These are phyloP conservation scores for Chironomus striatipennis DNA, from an alignment of 1,140 invertebrate genomes.

Conservation along the genomic window DNA sequence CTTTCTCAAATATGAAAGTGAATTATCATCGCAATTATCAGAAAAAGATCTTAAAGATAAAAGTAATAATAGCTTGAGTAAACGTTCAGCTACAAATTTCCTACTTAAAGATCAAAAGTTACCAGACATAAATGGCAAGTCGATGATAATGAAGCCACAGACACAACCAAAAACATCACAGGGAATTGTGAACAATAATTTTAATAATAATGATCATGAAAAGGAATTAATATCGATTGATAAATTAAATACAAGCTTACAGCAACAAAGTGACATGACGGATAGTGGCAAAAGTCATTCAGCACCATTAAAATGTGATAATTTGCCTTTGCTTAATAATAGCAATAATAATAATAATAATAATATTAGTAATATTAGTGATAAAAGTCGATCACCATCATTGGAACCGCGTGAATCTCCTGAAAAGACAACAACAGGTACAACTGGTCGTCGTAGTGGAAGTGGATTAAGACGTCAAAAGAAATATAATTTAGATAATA, in stretches of 20 bases:
- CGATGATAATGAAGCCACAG: background rate
- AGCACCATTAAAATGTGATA: constrained; percentile 33
- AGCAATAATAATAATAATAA: constrained; percentile 24
- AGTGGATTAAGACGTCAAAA: constrained; percentile 1
- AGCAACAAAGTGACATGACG: background rate
- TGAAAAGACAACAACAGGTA: background rate
- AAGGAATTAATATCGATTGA: constrained; percentile 8
- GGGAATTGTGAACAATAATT: background rate
- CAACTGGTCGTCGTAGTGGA: background rate
- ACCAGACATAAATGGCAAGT: constrained; percentile 1
- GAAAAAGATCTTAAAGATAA: constrained; percentile 39
- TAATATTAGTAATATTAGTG: constrained; percentile 16
- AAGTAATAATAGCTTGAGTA: constrained; percentile 36
- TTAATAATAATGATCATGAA: background rate
- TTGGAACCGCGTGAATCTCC: constrained; percentile 25
- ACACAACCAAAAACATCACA: background rate
- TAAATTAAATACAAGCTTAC: background rate
- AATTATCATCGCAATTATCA: constrained; percentile 31
- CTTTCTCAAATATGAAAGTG: constrained; percentile 39
- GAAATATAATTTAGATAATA: background rate
- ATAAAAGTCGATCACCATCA: constrained; percentile 25
- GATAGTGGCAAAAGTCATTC: background rate
- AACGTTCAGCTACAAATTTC: constrained; percentile 32
- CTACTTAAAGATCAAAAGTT: constrained; percentile 5
- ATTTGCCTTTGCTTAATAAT: constrained; percentile 31